These are phyloP conservation scores for Hycleus cichorii DNA, from an alignment of 1,140 invertebrate genomes.

Conservation along the genomic window DNA sequence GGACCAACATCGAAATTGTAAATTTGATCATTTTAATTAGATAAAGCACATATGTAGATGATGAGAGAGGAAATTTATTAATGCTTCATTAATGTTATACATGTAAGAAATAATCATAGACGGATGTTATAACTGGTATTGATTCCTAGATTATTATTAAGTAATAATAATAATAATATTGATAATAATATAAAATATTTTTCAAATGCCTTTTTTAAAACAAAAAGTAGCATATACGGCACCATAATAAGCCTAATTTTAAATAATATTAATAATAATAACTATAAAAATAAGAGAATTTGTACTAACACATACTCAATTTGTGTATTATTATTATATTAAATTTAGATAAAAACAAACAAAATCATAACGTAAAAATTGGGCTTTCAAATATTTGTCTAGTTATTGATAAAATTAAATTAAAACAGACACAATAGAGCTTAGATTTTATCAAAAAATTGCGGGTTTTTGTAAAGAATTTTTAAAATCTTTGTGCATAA, in stretches of 20 bases:
- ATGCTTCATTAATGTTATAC: slow-evolving; percentile 27
- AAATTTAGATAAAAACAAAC: not conserved
- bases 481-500: not conserved
- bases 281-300: slow-evolving; percentile 18
- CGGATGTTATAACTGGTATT: slow-evolving; percentile 28
- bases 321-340: slow-evolving; percentile 2
- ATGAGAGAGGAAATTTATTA: slow-evolving; percentile 22
- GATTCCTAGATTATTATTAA: slow-evolving; percentile 26
- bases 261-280: slow-evolving; percentile 2
- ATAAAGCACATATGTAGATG: slow-evolving; percentile 7
- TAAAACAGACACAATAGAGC: slow-evolving; percentile 4
- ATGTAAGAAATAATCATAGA: slow-evolving; percentile 19
- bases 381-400: slow-evolving; percentile 32
- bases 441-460: slow-evolving; percentile 15
- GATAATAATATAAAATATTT: slow-evolving; percentile 27
- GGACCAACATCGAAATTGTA: slow-evolving; percentile 20
- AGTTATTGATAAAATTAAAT: slow-evolving; percentile 9
- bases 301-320: slow-evolving; percentile 19
- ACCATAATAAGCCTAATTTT: not conserved
- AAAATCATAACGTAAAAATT: slow-evolving; percentile 22
- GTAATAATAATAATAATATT: slow-evolving; percentile 21
- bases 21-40: slow-evolving; percentile 18
- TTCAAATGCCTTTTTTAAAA: slow-evolving; percentile 33
- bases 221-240: slow-evolving; percentile 15
- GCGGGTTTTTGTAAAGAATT: slow-evolving; percentile 7